These are phyloP conservation scores for Cottus gobio DNA, from an alignment of 2,113 vertebrate species.

Conservation along the genomic window DNA sequence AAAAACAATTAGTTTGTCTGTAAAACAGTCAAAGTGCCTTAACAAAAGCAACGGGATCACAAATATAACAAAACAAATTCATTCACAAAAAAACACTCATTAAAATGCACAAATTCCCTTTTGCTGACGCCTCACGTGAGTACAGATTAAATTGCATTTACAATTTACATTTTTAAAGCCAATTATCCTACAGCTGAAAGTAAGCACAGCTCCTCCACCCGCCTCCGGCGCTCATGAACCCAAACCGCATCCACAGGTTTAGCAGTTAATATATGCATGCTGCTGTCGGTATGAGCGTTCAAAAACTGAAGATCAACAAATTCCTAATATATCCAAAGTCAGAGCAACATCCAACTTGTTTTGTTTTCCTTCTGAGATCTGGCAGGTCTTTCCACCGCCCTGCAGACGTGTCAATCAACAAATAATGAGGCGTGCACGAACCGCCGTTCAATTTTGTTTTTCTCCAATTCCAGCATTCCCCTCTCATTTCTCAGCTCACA, in stretches of 20 bases:
- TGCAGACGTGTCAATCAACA: conserved; percentile 58
- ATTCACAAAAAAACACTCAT: conserved; percentile 1
- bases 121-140: conserved; percentile 32
- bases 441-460: conserved; percentile 6
- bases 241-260: not conserved
- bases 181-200: conserved; percentile 21
- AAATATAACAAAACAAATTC: not conserved
- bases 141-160: conserved; percentile 18
- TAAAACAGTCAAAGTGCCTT: not conserved
- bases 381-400: not conserved
- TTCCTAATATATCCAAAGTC: not conserved
- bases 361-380: conserved; percentile 21
- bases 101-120: conserved; percentile 38
- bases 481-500: conserved; percentile 45
- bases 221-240: conserved; percentile 11
- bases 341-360: conserved; percentile 18
- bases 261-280: conserved; percentile 21
- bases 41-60: not conserved
- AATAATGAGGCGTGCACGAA: conserved; percentile 43
- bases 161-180: conserved; percentile 42
- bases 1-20: not conserved
- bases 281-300: not conserved
- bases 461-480: conserved; percentile 12
- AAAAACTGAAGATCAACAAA: conserved; percentile 19
- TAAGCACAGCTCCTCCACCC: conserved; percentile 4